Evolutionary conservation across 2,113 vertebrate species (phyloP).

Genomic region (Triplophysa tibetana): DNA sequence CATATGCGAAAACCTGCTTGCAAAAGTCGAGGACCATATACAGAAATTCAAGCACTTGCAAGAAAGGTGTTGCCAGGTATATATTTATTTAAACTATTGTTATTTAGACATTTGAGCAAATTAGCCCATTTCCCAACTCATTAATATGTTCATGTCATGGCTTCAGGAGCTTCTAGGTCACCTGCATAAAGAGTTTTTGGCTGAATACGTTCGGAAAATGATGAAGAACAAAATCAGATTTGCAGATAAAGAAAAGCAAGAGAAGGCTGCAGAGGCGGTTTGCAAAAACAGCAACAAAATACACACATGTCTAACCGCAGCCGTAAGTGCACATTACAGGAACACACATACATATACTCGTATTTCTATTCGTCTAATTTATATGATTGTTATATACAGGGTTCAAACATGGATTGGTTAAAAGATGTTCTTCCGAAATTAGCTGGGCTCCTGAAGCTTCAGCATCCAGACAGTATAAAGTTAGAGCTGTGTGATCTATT

Average conservation of each 20-base stretch:
- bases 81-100: neutral
- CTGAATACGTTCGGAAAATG: constrained; percentile 80
- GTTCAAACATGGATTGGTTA: constrained; percentile 67
- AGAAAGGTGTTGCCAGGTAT: constrained; percentile 59
- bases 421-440: constrained; percentile 74
- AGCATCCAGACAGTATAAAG: constrained; percentile 82
- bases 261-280: constrained; percentile 65
- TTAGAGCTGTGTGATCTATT: constrained; percentile 77
- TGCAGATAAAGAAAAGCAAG: constrained; percentile 70
- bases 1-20: constrained; percentile 71
- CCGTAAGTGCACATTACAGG: constrained; percentile 71
- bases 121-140: neutral
- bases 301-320: constrained; percentile 67
- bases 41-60: constrained; percentile 56
- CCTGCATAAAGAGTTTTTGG: constrained; percentile 74
- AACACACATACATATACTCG: neutral
- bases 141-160: constrained; percentile 12
- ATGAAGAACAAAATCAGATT: constrained; percentile 78
- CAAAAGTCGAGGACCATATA: constrained; percentile 56
- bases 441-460: constrained; percentile 84
- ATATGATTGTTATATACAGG: neutral
- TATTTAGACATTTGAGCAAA: neutral
- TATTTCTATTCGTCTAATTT: neutral
- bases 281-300: constrained; percentile 66
- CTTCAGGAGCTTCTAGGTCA: constrained; percentile 74